Percentiles rank a stretch among this genome's conserved stretches.
These are phyloP conservation scores for Glaucopsyche alexis DNA, from an alignment of 2,888 invertebrate species.

Conservation along the genomic window DNA sequence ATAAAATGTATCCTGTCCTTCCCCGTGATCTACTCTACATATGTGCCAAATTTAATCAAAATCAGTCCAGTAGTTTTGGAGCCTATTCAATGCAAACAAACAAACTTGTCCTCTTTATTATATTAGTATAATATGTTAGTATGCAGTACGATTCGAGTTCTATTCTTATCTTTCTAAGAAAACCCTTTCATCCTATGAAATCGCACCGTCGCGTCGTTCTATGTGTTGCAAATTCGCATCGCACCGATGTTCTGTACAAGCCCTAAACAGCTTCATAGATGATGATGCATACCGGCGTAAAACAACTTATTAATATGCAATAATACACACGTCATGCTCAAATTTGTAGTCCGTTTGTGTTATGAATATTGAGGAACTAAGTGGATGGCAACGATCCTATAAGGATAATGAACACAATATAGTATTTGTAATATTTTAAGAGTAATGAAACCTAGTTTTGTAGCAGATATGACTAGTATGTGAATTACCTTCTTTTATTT, in stretches of 20 bases:
- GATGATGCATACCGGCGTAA: background rate
- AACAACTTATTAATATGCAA: slow-evolving; percentile 20
- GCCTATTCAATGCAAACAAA: too few relatives aligned
- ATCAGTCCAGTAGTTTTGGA: too few relatives aligned
- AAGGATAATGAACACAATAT: background rate
- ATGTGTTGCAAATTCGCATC: background rate
- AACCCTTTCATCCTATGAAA: too few relatives aligned
- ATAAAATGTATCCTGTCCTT: too few relatives aligned
- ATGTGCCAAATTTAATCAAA: too few relatives aligned
- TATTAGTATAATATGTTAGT: too few relatives aligned
- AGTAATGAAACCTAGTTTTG: background rate
- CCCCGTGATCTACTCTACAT: too few relatives aligned
- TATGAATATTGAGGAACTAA: slow-evolving; percentile 16
- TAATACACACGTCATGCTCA: slow-evolving; percentile 18
- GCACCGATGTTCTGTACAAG: background rate
- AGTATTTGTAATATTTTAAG: background rate
- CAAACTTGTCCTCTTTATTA: too few relatives aligned
- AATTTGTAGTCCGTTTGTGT: slow-evolving; percentile 8
- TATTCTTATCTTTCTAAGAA: too few relatives aligned
- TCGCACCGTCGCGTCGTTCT: background rate
- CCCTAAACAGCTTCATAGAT: background rate
- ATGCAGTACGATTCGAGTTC: too few relatives aligned
- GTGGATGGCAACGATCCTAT: background rate
- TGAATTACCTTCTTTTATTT: background rate
- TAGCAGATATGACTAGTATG: background rate